Base-by-base conservation (phyloP, 2,888 invertebrate genomes). In the Lepas anatifera region DNA sequence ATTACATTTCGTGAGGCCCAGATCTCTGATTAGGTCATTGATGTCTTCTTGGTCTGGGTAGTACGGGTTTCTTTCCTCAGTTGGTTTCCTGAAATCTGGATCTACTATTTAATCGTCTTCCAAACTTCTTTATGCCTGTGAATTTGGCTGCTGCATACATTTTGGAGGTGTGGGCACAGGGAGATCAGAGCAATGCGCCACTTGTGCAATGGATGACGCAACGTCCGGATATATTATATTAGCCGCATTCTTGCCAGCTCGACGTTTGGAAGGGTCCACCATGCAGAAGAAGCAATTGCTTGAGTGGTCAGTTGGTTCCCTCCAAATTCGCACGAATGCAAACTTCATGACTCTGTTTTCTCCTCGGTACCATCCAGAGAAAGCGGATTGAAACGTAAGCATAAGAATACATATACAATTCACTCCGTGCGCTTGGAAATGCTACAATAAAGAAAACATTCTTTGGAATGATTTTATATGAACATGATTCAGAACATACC, bases 221-320 rank as follows among this genome's bases (percentile, higher is more conserved):
- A 70, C 39, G 71, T 71, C 71, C n/a, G 48, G 70, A 70, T 70
- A 70, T 3, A 18, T 69, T 69, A 71, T 32, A 64, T 25, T 27
- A 71, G 71, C 43, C 18, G 68, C 52, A 71, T 71, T 70, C 43
- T 71, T 22, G 6, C 41, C 63, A 64, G 63, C 27, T n/a, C 48
- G 37, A 41, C 50, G 68, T 68, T 68, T 68, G 58, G 68, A 68
- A 37, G 29, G 70, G 67, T 69, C 71, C 64, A 68, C 66, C 71
- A 68, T 37, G 63, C 69, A 72, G 70, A 72, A 71, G 35, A 52
- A 72, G 64, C 71, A 72, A 37, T 64, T 66, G 29, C 58, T 71
- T 32, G 37, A 52, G 68, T 71, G 71, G 69, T 71, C 67, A 63
- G 32, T 71, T 2, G 52, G 67, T 52, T 71, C 64, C 37, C 58